phyloP scores from a whole-genome alignment of 2,113 vertebrate genomes.

The Pseudonaja textilis region DNA sequence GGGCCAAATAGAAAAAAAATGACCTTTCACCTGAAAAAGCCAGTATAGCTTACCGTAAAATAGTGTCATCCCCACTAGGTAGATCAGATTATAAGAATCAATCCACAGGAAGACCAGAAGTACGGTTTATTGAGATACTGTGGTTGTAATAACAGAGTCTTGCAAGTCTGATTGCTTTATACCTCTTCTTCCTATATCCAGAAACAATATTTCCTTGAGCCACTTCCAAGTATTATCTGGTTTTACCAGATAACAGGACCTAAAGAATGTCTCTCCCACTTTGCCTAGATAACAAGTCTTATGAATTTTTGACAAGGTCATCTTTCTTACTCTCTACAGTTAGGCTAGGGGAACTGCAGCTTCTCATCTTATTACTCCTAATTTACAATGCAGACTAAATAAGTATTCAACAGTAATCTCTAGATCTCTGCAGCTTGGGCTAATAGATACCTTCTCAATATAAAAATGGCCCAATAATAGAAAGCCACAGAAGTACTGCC shows the following conservation, averaged over 20 bases:
- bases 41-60: neutral
- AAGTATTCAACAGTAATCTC: neutral
- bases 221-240: neutral
- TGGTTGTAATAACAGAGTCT: neutral
- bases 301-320: neutral
- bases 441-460: neutral
- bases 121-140: neutral
- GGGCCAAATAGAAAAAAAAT: neutral
- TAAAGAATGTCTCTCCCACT: neutral
- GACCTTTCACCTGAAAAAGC: neutral
- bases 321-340: neutral
- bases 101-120: neutral
- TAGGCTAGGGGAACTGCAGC: neutral
- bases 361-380: neutral
- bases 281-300: neutral
- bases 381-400: neutral
- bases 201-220: neutral
- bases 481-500: neutral
- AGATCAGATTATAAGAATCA: neutral
- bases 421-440: neutral
- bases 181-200: neutral
- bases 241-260: neutral
- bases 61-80: neutral
- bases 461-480: neutral
- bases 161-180: neutral